These are phyloP conservation scores for Trachops cirrhosus DNA, from an alignment of 2,797 vertebrate genomes.

Conservation along the genomic window DNA sequence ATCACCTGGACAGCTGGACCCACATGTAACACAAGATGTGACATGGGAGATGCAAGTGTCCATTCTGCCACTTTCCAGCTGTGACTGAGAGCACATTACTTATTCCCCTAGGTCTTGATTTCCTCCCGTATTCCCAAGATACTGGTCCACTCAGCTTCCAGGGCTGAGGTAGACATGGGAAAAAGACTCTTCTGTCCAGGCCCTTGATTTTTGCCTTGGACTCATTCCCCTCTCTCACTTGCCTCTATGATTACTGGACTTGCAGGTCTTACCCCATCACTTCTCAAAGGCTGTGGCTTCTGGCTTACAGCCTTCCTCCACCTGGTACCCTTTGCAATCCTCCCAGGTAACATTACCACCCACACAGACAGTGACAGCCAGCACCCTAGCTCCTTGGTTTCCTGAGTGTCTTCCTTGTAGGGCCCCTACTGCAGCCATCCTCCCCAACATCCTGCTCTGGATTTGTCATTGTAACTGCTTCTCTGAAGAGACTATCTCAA, in stretches of 20 bases:
- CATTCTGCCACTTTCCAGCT: neutral
- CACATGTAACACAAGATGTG: neutral
- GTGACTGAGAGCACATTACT: neutral
- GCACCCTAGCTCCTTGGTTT: neutral
- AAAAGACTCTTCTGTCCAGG: neutral
- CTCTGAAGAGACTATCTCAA: neutral
- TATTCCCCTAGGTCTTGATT: neutral
- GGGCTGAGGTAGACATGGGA: neutral
- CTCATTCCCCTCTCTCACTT: neutral
- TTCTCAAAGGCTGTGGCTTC: neutral
- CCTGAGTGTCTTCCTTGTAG: neutral
- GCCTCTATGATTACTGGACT: neutral
- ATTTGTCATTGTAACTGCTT: neutral
- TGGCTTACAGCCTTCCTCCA: neutral
- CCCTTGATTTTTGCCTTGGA: neutral
- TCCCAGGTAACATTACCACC: conserved; percentile 27
- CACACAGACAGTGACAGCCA: neutral
- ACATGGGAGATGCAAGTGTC: neutral
- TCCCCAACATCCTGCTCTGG: neutral
- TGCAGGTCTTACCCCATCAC: neutral
- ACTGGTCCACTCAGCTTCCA: neutral
- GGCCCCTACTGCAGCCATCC: neutral
- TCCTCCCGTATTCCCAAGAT: neutral
- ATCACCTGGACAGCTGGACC: neutral
- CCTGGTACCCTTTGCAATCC: neutral